phyloP scores from a whole-genome alignment of 2,113 vertebrate genomes.

The Thamnaconus septentrionalis region DNA sequence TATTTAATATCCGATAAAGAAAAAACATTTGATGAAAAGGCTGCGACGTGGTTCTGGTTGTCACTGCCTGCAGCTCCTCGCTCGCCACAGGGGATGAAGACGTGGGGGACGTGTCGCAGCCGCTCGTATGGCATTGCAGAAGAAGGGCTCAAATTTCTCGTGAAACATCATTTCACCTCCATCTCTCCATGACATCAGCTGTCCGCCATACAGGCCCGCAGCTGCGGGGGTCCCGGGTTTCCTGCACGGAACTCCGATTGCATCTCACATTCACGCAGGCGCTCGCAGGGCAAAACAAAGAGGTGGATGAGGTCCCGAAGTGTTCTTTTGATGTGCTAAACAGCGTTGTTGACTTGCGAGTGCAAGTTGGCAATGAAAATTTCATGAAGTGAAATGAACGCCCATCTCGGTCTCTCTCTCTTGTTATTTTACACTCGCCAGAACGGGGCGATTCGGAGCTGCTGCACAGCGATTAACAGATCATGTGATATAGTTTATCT shows the following conservation, averaged over 20 bases:
- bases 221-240: slow-evolving; percentile 21
- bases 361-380: neutral
- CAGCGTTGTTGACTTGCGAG: neutral
- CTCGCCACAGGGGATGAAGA: slow-evolving; percentile 35
- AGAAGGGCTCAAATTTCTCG: slow-evolving; percentile 38
- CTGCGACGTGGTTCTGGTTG: neutral
- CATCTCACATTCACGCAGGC: slow-evolving; percentile 31
- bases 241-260: slow-evolving; percentile 45
- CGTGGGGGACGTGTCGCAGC: neutral
- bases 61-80: neutral
- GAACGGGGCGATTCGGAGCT: too few species aligned
- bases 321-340: slow-evolving; percentile 13
- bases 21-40: too few species aligned
- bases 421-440: neutral
- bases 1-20: too few species aligned
- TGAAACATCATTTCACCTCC: slow-evolving; percentile 58
- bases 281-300: slow-evolving; percentile 14
- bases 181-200: slow-evolving; percentile 66
- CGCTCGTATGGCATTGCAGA: slow-evolving; percentile 22
- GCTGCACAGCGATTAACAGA: slow-evolving; percentile 19
- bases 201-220: slow-evolving; percentile 37
- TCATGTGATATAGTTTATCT: slow-evolving; percentile 33
- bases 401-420: neutral
- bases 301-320: slow-evolving; percentile 19
- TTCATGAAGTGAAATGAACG: too few species aligned